phyloP scores from a whole-genome alignment of 2,888 invertebrate genomes.

The Leptinotarsa juncta region DNA sequence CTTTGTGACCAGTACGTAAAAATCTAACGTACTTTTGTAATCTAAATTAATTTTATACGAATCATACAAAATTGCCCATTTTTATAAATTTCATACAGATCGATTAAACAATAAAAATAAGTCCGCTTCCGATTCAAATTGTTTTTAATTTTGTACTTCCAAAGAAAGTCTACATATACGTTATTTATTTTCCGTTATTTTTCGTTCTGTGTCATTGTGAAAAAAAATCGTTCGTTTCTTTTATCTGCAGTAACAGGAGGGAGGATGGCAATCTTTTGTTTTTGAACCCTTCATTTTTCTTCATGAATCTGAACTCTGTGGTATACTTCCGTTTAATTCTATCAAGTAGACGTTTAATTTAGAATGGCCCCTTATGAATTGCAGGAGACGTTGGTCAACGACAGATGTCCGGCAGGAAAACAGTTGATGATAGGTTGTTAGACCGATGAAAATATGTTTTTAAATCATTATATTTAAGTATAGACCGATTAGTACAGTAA shows the following conservation, averaged over 20 bases:
- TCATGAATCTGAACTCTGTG: conserved; percentile 14
- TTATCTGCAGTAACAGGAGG: neutral
- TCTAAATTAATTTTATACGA: no score
- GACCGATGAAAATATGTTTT: neutral
- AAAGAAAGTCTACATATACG: neutral
- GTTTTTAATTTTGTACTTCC: neutral
- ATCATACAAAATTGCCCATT: no score
- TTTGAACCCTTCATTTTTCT: conserved; percentile 20
- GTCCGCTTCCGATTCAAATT: no score
- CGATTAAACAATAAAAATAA: no score
- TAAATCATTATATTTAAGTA: neutral
- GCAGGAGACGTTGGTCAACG: conserved; percentile 20
- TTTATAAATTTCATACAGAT: no score
- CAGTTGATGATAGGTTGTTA: neutral
- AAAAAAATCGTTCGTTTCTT: conserved; percentile 7
- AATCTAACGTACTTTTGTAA: no score
- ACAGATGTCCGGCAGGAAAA: conserved; percentile 16
- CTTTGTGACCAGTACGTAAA: no score
- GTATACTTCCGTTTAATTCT: conserved; percentile 22
- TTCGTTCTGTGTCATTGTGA: neutral
- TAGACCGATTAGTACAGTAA: no score
- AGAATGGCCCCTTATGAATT: conserved; percentile 16
- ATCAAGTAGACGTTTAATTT: conserved; percentile 7
- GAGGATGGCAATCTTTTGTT: conserved; percentile 16
- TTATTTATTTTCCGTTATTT: neutral